Evolutionary conservation across 2,797 vertebrate species (phyloP).

Genomic region (Anguilla megastoma): DNA sequence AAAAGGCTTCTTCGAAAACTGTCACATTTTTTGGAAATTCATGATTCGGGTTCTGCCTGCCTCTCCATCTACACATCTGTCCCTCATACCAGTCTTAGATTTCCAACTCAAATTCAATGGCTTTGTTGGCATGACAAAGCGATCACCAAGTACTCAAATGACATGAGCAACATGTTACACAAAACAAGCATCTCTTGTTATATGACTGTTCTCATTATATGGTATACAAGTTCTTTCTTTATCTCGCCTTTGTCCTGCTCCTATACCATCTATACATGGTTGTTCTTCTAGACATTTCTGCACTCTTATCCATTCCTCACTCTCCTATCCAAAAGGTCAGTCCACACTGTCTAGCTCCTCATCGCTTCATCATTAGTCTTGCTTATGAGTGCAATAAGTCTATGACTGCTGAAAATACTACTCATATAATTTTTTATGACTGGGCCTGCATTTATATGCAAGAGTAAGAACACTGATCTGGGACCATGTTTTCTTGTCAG

Average conservation of each 20-base stretch:
- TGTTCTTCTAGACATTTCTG: constrained; percentile 25
- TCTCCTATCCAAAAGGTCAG: background rate
- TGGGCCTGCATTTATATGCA: background rate
- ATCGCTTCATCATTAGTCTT: background rate
- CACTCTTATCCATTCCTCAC: background rate
- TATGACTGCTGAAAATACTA: background rate
- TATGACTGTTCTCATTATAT: no score
- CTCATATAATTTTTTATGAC: background rate
- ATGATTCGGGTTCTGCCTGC: background rate
- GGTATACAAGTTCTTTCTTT: constrained; percentile 30
- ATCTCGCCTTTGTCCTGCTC: constrained; percentile 20
- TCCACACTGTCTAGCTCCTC: background rate
- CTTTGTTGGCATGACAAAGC: constrained; percentile 18
- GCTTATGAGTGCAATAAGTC: background rate
- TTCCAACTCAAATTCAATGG: background rate
- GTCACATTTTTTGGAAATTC: background rate
- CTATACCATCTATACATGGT: constrained; percentile 19
- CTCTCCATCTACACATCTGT: constrained; percentile 23
- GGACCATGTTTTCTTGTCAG: background rate
- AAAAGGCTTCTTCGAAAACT: background rate
- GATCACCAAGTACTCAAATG: constrained; percentile 2
- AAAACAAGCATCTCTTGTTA: constrained; percentile 20
- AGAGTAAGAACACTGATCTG: background rate
- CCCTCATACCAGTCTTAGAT: constrained; percentile 24
- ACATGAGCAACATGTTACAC: constrained; percentile 35